phyloP scores from a whole-genome alignment of 64 coral and sea anemone genomes.

The Exaiptasia diaphana region DNA sequence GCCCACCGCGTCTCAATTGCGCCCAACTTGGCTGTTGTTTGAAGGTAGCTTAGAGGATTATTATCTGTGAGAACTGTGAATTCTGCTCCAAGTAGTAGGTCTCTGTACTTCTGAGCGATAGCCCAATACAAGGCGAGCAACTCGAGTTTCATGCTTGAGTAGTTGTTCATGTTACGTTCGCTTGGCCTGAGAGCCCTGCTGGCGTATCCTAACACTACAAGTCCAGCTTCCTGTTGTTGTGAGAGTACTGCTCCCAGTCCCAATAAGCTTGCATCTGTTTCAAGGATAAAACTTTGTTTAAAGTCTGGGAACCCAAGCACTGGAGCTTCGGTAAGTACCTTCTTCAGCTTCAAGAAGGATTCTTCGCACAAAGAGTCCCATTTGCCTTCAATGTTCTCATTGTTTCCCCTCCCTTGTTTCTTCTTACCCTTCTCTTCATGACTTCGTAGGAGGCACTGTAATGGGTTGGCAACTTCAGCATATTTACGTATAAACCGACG shows the following conservation, averaged over 20 bases:
- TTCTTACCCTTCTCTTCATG: background rate
- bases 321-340: constrained; percentile 28
- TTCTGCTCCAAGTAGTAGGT: constrained; percentile 17
- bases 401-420: background rate
- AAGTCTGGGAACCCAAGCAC: constrained; percentile 63
- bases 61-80: constrained; percentile 1
- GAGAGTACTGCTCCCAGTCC: constrained; percentile 56
- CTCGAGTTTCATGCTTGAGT: constrained; percentile 30
- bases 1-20: constrained; percentile 26
- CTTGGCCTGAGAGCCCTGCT: constrained; percentile 22
- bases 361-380: constrained; percentile 25
- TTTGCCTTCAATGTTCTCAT: background rate
- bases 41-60: constrained; percentile 22
- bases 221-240: constrained; percentile 18
- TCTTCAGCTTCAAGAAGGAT: constrained; percentile 20
- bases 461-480: background rate
- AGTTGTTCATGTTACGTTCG: constrained; percentile 42
- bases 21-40: constrained; percentile 41
- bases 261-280: constrained; percentile 24
- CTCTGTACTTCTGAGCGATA: constrained; percentile 27
- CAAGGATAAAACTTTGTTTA: constrained; percentile 20
- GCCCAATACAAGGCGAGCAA: constrained; percentile 41
- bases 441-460: background rate
- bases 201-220: constrained; percentile 54
- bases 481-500: background rate